Conservation (phyloP, 2,797 vertebrate genomes). For the Diplodus puntazzo region DNA sequence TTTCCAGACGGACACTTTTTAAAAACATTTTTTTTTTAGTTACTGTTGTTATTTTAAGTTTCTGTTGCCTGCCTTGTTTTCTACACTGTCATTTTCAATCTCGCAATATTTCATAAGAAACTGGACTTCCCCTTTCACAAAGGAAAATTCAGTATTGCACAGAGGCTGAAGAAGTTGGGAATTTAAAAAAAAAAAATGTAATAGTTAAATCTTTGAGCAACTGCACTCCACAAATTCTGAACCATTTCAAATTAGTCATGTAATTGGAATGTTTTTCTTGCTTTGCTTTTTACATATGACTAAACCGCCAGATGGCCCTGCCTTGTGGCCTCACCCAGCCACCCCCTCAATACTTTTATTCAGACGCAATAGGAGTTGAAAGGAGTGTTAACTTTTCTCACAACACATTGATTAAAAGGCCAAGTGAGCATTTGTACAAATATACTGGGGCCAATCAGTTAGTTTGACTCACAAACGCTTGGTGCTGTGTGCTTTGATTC, state of each 20-base stretch:
- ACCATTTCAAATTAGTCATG: not conserved
- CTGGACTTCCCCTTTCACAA: too few species aligned
- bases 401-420: slow-evolving; percentile 10
- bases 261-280: not conserved
- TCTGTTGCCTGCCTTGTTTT: not conserved
- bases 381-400: not conserved
- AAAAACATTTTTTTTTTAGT: not conserved
- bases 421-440: slow-evolving; percentile 20
- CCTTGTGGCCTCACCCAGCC: slow-evolving; percentile 28
- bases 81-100: not conserved
- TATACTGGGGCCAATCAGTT: slow-evolving; percentile 56
- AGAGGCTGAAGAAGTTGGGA: not conserved
- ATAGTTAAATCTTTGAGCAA: too few species aligned
- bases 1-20: not conserved
- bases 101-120: not conserved
- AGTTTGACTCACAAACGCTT: slow-evolving; percentile 7
- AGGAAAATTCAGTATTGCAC: too few species aligned
- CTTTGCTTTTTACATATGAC: slow-evolving; percentile 3
- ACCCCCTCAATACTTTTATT: slow-evolving; percentile 19
- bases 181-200: too few species aligned
- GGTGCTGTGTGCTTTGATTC: slow-evolving; percentile 16
- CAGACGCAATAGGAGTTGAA: slow-evolving; percentile 23
- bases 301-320: slow-evolving; percentile 54
- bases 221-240: not conserved
- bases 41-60: not conserved